These are phyloP conservation scores for Cydia splendana DNA, from an alignment of 1,140 invertebrate genomes.

Conservation along the genomic window DNA sequence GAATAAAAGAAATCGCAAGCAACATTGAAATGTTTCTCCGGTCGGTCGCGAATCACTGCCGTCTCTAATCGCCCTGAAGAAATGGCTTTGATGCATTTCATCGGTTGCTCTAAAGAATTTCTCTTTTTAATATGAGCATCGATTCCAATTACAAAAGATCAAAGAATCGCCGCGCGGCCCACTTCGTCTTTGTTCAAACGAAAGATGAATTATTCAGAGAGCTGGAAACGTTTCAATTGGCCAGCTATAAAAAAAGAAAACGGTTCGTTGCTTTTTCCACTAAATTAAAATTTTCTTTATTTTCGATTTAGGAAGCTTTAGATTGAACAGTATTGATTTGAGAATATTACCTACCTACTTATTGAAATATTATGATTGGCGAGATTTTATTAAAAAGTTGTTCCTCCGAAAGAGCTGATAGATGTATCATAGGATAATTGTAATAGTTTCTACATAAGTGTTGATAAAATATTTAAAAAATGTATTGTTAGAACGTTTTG, in stretches of 20 bases:
- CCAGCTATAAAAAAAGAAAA: slow-evolving; percentile 77
- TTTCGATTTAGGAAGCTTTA: slow-evolving; percentile 64
- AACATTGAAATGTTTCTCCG: slow-evolving; percentile 1
- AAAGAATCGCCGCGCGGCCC: slow-evolving; percentile 78
- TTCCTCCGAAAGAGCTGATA: no score
- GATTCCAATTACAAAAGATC: slow-evolving; percentile 80
- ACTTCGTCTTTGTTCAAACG: slow-evolving; percentile 79
- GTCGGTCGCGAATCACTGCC: slow-evolving; percentile 56
- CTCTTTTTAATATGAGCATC: slow-evolving; percentile 80
- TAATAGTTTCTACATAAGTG: no score
- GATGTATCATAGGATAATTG: no score
- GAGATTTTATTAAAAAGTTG: background rate
- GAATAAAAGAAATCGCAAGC: slow-evolving; percentile 33
- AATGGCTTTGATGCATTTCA: slow-evolving; percentile 76
- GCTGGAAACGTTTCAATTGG: slow-evolving; percentile 79
- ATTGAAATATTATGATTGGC: background rate
- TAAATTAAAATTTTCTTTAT: slow-evolving; percentile 78
- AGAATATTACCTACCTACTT: slow-evolving; percentile 36
- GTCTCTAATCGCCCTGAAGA: slow-evolving; percentile 65
- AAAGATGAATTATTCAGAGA: slow-evolving; percentile 80
- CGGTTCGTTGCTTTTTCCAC: slow-evolving; percentile 78
- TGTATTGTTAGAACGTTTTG: no score
- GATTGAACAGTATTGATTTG: slow-evolving; percentile 51
- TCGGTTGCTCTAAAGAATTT: slow-evolving; percentile 73
- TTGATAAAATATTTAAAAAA: no score